Evolutionary conservation across 2,888 invertebrate genomes (phyloP).

Genomic region (Drosophila falleni): DNA sequence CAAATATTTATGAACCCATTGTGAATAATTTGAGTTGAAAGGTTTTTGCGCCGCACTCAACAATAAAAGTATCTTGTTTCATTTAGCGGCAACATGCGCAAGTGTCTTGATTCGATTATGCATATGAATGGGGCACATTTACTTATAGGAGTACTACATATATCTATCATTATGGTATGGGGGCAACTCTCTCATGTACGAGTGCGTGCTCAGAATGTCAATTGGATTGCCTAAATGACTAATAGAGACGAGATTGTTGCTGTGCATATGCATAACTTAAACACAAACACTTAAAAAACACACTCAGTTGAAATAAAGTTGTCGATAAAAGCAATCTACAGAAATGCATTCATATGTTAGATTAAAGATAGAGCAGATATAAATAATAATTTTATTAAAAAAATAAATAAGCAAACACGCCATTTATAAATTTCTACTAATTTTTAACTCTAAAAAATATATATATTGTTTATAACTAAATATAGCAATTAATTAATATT

Average conservation of each 20-base stretch:
- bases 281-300: constrained; percentile 17
- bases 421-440: too few relatives aligned
- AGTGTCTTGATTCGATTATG: constrained; percentile 49
- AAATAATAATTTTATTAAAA: too few relatives aligned
- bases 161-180: constrained; percentile 25
- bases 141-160: constrained; percentile 16
- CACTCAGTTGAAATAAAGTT: constrained; percentile 13
- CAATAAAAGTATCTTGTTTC: constrained; percentile 35
- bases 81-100: constrained; percentile 21
- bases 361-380: neutral
- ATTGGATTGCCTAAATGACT: constrained; percentile 36
- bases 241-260: constrained; percentile 29
- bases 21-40: constrained; percentile 61
- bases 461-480: neutral
- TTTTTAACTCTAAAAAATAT: too few relatives aligned
- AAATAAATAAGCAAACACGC: too few relatives aligned
- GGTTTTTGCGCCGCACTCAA: constrained; percentile 30
- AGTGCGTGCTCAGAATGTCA: constrained; percentile 45
- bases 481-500: neutral
- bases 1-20: constrained; percentile 62
- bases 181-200: constrained; percentile 19
- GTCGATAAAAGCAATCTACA: neutral
- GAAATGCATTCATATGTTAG: neutral
- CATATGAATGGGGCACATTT: constrained; percentile 48
- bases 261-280: constrained; percentile 31